phyloP scores from a whole-genome alignment of 2,888 invertebrate species.

The Drosophila lacicola region DNA sequence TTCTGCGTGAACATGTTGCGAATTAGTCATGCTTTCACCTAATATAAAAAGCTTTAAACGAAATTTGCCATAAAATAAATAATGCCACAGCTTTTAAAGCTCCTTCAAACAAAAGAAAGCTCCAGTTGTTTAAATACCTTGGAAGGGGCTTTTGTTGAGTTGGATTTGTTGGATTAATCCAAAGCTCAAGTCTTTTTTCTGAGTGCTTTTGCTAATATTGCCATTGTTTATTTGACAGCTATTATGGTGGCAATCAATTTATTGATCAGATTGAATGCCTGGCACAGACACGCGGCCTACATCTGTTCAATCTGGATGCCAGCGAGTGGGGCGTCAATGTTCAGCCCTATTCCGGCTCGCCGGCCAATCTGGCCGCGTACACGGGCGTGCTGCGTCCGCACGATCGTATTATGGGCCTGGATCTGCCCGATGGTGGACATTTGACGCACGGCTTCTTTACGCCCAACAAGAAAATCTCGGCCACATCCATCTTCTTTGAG shows the following conservation, averaged over 20 bases:
- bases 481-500: slow-evolving; percentile 98
- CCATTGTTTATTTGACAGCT: slow-evolving; percentile 86
- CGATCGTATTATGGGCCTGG: slow-evolving; percentile 98
- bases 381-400: slow-evolving; percentile 95
- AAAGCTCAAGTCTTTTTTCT: not conserved
- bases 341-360: slow-evolving; percentile 97
- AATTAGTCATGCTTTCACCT: no score
- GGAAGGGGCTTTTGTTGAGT: not conserved
- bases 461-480: slow-evolving; percentile 95
- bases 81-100: no score
- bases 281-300: slow-evolving; percentile 94
- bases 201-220: not conserved
- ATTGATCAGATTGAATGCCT: slow-evolving; percentile 97
- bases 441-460: slow-evolving; percentile 97
- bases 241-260: slow-evolving; percentile 98
- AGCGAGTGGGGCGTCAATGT: slow-evolving; percentile 99
- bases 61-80: no score
- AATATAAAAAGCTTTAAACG: no score
- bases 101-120: no score
- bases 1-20: not conserved
- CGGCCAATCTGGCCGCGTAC: slow-evolving; percentile 98
- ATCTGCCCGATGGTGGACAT: slow-evolving; percentile 98
- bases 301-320: slow-evolving; percentile 92
- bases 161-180: not conserved
- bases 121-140: no score